phyloP scores from a whole-genome alignment of 2,797 vertebrate genomes.

The Dipus sagitta region DNA sequence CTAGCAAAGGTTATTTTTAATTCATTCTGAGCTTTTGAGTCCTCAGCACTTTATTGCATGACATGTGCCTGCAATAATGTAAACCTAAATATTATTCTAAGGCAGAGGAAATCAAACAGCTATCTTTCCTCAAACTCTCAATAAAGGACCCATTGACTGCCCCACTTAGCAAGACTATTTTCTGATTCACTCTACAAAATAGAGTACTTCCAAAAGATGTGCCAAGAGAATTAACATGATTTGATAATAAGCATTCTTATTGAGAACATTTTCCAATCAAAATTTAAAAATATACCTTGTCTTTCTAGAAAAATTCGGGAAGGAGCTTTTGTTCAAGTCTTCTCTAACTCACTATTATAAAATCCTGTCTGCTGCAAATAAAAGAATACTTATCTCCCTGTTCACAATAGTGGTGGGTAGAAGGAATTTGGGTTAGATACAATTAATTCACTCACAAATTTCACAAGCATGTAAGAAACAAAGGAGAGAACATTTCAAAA shows the following conservation, averaged over 20 bases:
- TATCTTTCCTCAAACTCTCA: not conserved
- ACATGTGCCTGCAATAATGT: not conserved
- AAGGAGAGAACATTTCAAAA: slow-evolving; percentile 25
- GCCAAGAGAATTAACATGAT: not conserved
- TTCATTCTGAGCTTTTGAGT: not conserved
- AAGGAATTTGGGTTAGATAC: not conserved
- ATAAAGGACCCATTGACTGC: not conserved
- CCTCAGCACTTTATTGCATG: not conserved
- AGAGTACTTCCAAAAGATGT: slow-evolving; percentile 31
- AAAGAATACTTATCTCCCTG: slow-evolving; percentile 19
- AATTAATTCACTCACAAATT: slow-evolving; percentile 43
- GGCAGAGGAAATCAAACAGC: not conserved
- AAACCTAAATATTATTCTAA: slow-evolving; percentile 22
- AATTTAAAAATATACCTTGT: slow-evolving; percentile 44
- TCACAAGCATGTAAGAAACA: not conserved
- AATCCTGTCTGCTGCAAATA: slow-evolving; percentile 4
- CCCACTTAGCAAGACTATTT: not conserved
- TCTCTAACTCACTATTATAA: slow-evolving; percentile 45
- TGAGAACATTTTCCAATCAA: slow-evolving; percentile 18
- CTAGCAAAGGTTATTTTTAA: slow-evolving; percentile 9
- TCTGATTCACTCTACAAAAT: not conserved
- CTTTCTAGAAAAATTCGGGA: slow-evolving; percentile 42
- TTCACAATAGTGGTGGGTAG: not conserved
- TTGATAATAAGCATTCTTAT: not conserved
- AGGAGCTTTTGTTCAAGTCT: slow-evolving; percentile 34